phyloP scores from a whole-genome alignment of 2,113 vertebrate genomes.

The Scalopus aquaticus region DNA sequence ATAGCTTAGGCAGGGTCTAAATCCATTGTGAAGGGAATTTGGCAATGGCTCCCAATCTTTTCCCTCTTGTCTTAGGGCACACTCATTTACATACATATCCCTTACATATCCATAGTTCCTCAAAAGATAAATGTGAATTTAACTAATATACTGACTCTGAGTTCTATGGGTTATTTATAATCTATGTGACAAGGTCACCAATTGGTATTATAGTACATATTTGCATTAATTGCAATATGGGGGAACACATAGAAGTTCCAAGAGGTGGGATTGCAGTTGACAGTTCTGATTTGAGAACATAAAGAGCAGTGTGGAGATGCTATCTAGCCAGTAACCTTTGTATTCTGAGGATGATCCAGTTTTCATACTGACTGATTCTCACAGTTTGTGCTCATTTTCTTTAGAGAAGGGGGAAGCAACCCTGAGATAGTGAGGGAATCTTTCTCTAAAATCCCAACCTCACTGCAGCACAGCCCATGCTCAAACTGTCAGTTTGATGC shows the following conservation, averaged over 20 bases:
- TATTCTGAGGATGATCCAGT: constrained; percentile 4
- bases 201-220: background rate
- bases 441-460: background rate
- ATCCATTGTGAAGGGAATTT: background rate
- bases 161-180: background rate
- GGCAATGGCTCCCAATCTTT: background rate
- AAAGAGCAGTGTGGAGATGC: background rate
- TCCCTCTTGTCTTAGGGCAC: background rate
- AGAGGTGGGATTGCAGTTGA: background rate
- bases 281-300: constrained; percentile 36
- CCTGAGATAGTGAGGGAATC: background rate
- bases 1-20: background rate
- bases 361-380: constrained; percentile 51
- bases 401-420: background rate
- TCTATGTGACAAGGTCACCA: background rate
- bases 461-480: background rate
- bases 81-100: background rate
- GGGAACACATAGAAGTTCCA: background rate
- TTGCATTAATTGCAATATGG: background rate
- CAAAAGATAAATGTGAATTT: background rate
- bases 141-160: background rate
- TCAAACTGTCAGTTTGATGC: constrained; percentile 58
- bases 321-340: background rate
- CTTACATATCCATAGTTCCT: background rate
- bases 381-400: constrained; percentile 9